A percentile compares a stretch with the other conserved stretches of the same genome.
These are phyloP conservation scores for Dryocosmus kuriphilus DNA, from an alignment of 2,888 invertebrate species.

Conservation along the genomic window DNA sequence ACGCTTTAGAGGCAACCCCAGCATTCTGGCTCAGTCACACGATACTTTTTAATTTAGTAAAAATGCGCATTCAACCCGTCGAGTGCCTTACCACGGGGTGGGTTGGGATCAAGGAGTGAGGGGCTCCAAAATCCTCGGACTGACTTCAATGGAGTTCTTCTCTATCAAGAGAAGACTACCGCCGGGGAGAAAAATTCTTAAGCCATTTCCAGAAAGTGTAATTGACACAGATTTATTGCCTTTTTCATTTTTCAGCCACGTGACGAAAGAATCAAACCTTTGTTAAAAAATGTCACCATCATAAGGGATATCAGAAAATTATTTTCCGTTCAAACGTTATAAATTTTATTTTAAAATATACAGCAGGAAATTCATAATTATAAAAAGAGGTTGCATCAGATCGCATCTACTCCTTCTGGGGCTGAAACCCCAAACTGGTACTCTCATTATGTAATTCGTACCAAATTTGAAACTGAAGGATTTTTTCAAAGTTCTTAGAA, in stretches of 20 bases:
- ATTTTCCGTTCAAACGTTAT: neutral
- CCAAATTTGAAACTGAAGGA: neutral
- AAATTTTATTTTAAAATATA: neutral
- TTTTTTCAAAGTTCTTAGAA: neutral
- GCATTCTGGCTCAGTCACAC: conserved; percentile 73
- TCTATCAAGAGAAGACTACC: conserved; percentile 47
- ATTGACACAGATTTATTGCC: conserved; percentile 66
- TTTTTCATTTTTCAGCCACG: conserved; percentile 55
- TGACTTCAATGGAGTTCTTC: conserved; percentile 67
- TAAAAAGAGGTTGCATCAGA: too few species aligned
- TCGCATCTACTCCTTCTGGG: too few species aligned
- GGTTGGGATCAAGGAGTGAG: conserved; percentile 51
- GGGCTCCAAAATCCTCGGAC: conserved; percentile 47
- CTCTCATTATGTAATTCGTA: neutral
- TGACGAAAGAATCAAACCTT: conserved; percentile 2
- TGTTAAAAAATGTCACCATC: neutral
- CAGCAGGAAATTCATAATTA: neutral
- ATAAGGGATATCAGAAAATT: neutral
- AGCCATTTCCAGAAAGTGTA: conserved; percentile 62
- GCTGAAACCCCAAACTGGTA: too few species aligned
- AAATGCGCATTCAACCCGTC: conserved; percentile 75
- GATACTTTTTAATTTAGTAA: conserved; percentile 78
- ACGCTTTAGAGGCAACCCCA: conserved; percentile 70
- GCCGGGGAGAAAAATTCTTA: conserved; percentile 45
- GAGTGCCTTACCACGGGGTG: conserved; percentile 61